Percentiles rank a stretch among this genome's conserved stretches.
Conservation (phyloP, 2,888 invertebrate genomes). For the Hirtodrosophila trivittata region DNA sequence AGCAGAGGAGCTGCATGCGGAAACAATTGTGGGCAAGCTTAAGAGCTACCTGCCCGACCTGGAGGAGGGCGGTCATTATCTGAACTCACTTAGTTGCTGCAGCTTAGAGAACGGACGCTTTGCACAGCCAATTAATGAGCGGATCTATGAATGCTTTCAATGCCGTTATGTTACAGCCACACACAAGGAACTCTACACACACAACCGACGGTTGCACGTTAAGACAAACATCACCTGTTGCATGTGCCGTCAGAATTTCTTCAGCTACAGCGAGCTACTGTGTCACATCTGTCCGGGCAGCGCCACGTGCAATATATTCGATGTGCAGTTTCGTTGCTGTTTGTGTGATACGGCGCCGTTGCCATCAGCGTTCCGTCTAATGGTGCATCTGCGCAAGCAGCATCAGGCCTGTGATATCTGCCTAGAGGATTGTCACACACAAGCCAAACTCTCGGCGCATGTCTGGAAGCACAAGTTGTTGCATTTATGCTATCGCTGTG, state of each 20-base stretch:
- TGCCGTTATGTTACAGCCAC: constrained; percentile 91
- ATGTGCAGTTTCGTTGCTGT: constrained; percentile 91
- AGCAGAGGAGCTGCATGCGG: constrained; percentile 89
- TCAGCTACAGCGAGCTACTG: constrained; percentile 93
- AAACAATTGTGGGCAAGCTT: constrained; percentile 88
- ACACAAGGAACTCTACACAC: constrained; percentile 93
- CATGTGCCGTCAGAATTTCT: constrained; percentile 94
- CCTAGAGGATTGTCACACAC: constrained; percentile 91
- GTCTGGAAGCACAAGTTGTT: constrained; percentile 96
- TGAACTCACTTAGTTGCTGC: constrained; percentile 90
- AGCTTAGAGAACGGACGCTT: constrained; percentile 85
- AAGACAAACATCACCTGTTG: constrained; percentile 92
- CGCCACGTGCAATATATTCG: constrained; percentile 84
- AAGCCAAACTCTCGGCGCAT: constrained; percentile 91
- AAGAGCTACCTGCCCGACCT: constrained; percentile 86
- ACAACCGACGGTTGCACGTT: constrained; percentile 94
- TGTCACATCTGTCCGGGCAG: constrained; percentile 94
- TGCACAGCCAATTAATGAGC: constrained; percentile 84
- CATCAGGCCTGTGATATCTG: constrained; percentile 95
- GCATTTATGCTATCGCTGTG: constrained; percentile 94
- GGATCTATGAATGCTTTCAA: constrained; percentile 93
- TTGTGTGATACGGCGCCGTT: constrained; percentile 90
- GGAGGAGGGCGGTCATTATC: constrained; percentile 85
- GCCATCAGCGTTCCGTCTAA: constrained; percentile 93
- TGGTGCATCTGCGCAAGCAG: constrained; percentile 93